Conservation (phyloP, 2,113 vertebrate genomes). For the Marmota monax region DNA sequence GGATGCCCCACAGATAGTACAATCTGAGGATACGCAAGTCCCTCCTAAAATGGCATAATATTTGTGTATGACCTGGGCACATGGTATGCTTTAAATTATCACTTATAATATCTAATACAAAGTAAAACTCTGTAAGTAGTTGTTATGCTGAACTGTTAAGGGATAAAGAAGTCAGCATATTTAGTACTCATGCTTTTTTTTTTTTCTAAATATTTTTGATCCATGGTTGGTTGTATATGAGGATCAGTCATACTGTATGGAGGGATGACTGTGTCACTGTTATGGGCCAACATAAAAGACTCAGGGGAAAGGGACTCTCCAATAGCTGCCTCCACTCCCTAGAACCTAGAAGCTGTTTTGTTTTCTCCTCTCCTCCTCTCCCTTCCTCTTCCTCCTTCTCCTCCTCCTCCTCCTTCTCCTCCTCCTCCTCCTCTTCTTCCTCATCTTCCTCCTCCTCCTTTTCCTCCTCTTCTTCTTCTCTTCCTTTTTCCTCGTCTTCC, state of each 20-base stretch:
- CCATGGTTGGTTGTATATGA: background rate
- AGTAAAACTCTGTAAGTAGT: background rate
- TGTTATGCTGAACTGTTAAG: background rate
- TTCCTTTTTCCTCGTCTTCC: too few species aligned
- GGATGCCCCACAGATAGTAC: background rate
- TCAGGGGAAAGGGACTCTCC: background rate
- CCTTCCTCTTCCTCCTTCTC: background rate
- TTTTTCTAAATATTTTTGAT: background rate
- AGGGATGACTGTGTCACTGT: background rate
- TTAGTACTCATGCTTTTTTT: background rate
- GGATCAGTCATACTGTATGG: background rate
- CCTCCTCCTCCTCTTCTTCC: fast-evolving
- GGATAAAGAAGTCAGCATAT: background rate
- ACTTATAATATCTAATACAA: background rate
- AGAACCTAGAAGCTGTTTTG: background rate
- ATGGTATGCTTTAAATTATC: background rate
- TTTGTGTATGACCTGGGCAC: background rate
- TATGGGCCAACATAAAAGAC: background rate
- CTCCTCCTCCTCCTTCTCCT: too few species aligned
- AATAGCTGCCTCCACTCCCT: background rate
- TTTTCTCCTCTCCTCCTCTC: too few species aligned
- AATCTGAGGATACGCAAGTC: background rate
- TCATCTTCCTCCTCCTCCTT: too few species aligned
- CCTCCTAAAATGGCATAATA: background rate
- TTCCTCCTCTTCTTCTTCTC: too few species aligned